phyloP scores from a whole-genome alignment of 2,113 vertebrate genomes.

The Thamnophis sirtalis region DNA sequence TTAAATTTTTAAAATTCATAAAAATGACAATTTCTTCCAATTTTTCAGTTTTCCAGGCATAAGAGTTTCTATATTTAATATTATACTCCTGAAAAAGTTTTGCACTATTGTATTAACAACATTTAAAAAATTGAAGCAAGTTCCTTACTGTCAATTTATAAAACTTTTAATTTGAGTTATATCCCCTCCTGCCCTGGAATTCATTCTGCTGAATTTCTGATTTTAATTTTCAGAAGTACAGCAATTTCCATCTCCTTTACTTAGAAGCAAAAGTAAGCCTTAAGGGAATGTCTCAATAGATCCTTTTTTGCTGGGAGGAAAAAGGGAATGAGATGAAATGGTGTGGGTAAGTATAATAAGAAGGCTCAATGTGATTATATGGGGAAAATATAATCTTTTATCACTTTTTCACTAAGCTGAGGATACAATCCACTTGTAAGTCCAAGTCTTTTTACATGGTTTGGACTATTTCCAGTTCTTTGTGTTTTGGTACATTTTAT shows the following conservation, averaged over 20 bases:
- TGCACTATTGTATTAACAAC: background rate
- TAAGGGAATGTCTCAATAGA: background rate
- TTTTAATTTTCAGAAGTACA: background rate
- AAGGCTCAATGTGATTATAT: background rate
- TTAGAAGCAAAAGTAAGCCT: background rate
- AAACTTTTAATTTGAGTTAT: background rate
- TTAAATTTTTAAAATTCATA: too few species aligned
- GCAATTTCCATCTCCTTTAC: background rate
- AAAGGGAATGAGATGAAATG: background rate
- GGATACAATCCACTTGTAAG: fast-evolving
- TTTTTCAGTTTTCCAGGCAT: too few species aligned
- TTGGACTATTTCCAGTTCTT: background rate
- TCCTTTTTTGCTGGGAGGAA: background rate
- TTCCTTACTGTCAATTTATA: background rate
- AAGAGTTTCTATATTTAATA: too few species aligned
- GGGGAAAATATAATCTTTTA: background rate
- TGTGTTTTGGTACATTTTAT: background rate
- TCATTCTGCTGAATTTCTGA: background rate
- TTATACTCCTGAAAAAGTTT: background rate
- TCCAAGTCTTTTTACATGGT: background rate
- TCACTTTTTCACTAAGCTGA: background rate
- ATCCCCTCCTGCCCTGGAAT: background rate
- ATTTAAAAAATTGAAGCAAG: background rate
- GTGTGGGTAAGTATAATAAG: background rate
- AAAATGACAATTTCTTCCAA: too few species aligned